Evolutionary conservation across 2,888 invertebrate genomes (phyloP).

Genomic region (Fragum fragum): DNA sequence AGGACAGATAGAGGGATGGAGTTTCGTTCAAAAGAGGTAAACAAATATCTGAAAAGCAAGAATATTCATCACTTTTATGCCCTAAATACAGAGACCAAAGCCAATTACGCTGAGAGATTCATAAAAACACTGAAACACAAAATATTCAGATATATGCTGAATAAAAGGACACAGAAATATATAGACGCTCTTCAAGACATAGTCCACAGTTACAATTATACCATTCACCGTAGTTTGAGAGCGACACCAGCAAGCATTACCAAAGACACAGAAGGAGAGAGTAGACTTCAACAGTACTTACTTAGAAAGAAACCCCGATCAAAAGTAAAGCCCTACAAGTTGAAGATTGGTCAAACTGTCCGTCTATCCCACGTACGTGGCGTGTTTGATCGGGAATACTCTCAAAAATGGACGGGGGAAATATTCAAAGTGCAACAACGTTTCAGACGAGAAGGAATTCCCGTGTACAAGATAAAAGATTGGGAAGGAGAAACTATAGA

Average conservation of each 20-base stretch:
- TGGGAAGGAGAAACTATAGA: conserved; percentile 46
- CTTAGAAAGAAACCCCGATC: background rate
- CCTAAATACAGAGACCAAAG: conserved; percentile 47
- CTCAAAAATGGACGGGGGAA: conserved; percentile 59
- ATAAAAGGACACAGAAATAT: conserved; percentile 26
- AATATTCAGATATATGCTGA: conserved; percentile 23
- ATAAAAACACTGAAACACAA: conserved; percentile 32
- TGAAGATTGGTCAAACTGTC: conserved; percentile 48
- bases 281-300: conserved; percentile 32
- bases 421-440: conserved; percentile 44
- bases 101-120: conserved; percentile 42
- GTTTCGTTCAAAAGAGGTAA: conserved; percentile 38
- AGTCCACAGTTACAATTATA: conserved; percentile 41
- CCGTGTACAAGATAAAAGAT: conserved; percentile 38
- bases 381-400: conserved; percentile 55
- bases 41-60: conserved; percentile 23
- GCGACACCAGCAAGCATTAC: conserved; percentile 22
- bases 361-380: conserved; percentile 40
- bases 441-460: conserved; percentile 39
- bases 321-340: conserved; percentile 24
- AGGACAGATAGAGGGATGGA: conserved; percentile 40
- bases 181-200: conserved; percentile 38
- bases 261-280: conserved; percentile 30
- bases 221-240: conserved; percentile 38
- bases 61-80: conserved; percentile 39